Percentiles rank a stretch among this genome's conserved stretches.
phyloP scores from a whole-genome alignment of 2,113 vertebrate genomes.

The Dasyurus viverrinus region DNA sequence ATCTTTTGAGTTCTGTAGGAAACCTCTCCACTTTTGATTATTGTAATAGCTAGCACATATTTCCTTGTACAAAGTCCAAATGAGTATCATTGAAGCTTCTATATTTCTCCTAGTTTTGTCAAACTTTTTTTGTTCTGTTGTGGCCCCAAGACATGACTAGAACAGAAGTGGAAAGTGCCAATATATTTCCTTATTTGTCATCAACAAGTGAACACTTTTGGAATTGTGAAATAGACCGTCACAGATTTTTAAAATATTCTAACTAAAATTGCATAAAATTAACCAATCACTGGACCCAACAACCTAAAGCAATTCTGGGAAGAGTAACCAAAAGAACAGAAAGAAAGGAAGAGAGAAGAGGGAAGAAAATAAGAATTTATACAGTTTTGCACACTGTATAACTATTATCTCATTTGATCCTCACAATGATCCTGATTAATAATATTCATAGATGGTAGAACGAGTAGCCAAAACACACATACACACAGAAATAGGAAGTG shows the following conservation, averaged over 20 bases:
- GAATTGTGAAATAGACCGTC: neutral
- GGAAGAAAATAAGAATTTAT: neutral
- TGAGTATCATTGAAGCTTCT: neutral
- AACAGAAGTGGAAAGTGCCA: no score
- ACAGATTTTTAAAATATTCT: neutral
- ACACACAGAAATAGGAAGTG: neutral
- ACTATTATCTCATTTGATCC: neutral
- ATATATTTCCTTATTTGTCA: no score
- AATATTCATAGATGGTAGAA: neutral
- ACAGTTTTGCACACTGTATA: neutral
- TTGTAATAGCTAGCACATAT: neutral
- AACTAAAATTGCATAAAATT: neutral
- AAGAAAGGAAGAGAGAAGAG: neutral
- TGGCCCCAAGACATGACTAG: neutral
- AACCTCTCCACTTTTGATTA: neutral
- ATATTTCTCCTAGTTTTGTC: neutral
- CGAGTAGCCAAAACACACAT: neutral
- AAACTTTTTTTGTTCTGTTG: neutral
- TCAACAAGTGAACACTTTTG: neutral
- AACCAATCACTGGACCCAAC: neutral
- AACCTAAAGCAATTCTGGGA: neutral
- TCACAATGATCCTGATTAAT: neutral
- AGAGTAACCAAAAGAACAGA: neutral
- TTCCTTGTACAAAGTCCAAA: neutral
- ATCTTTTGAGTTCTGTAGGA: neutral